Evolutionary conservation across 2,888 invertebrate species (phyloP).

Genomic region (Parapristionchus giblindavisi): DNA sequence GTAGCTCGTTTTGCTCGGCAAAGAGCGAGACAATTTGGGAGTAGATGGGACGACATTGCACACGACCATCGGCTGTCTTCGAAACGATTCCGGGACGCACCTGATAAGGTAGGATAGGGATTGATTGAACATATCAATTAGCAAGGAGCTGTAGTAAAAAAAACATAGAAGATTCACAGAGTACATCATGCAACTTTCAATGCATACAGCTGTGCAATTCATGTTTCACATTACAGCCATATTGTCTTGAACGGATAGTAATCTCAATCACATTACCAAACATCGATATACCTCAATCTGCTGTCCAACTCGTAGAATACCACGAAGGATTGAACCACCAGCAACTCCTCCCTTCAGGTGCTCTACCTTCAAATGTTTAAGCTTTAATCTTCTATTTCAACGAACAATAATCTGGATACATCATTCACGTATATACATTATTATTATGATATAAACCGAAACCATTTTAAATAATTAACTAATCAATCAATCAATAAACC

Average conservation of each 20-base stretch:
- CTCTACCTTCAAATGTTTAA: slow-evolving; percentile 53
- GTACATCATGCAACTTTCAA: background rate
- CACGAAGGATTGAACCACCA: slow-evolving; percentile 94
- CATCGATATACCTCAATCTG: slow-evolving; percentile 83
- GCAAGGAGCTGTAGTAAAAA: background rate
- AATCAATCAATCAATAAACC: slow-evolving; percentile 70
- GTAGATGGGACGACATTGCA: slow-evolving; percentile 94
- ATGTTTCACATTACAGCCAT: no score
- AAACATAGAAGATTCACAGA: background rate
- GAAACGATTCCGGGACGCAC: slow-evolving; percentile 94
- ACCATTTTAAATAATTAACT: slow-evolving; percentile 68
- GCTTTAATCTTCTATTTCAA: no score
- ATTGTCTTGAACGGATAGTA: no score
- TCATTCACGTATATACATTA: background rate
- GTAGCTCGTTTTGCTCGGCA: slow-evolving; percentile 95
- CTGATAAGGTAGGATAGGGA: background rate
- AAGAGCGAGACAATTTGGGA: slow-evolving; percentile 94
- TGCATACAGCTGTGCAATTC: no score
- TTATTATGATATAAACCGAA: background rate
- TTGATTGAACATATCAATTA: background rate
- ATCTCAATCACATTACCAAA: background rate
- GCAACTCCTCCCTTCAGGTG: slow-evolving; percentile 96
- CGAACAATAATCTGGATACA: no score
- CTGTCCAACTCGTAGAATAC: slow-evolving; percentile 85
- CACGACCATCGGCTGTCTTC: slow-evolving; percentile 91